Base-by-base conservation (phyloP, 2,797 vertebrate genomes). In the Gymnopithys bicolor region DNA sequence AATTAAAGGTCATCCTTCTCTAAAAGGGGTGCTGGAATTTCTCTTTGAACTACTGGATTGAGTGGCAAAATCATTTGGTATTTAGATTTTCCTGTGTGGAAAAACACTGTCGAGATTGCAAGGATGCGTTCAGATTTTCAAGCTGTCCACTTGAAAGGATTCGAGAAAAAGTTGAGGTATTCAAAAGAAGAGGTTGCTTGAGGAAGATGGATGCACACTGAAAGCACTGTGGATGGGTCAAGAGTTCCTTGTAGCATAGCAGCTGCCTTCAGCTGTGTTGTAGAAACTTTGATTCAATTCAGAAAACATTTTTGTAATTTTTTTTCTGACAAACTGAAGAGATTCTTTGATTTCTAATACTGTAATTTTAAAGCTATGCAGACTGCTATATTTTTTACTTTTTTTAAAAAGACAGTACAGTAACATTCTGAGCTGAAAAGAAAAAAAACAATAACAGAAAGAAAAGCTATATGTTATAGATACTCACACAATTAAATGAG, bases 401-500 rank as follows among this genome's bases (percentile, higher is more conserved):
- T 55, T 41, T 59, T 41, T 51, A 41, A 52, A 88, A 82, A 90
- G 75, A 46, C 49, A 28, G 33, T 87, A 53, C 13, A 63, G 33
- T 46, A 79, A 58, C 55, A 21, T 67, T 85, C 41, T 55, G 33
- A 87, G 25, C 48, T 51, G 27, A 81, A 46, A 67, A 85, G 23
- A 37, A 87, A 58, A 75, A 77, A 76, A 55, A 13, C 6, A 75
- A 80, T 30, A 71, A 70, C 13, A 75, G 69, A 71, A 91, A 85
- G 53, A 67, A 84, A 87, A 89, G 14, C 17, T 93, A 12, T 77
- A 73, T 7, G 24, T 84, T 83, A 74, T 43, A 93, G 74, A 79
- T 87, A 80, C 87, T 96, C 90, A 82, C 35, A 74, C 64, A 97
- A 95, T 93, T 95, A 97, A 95, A 94, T 93, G 16, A 95, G 87